A percentile compares a stretch with the other conserved stretches of the same genome.
These are phyloP conservation scores for Ictalurus furcatus DNA, from an alignment of 2,113 vertebrate genomes.

Conservation along the genomic window DNA sequence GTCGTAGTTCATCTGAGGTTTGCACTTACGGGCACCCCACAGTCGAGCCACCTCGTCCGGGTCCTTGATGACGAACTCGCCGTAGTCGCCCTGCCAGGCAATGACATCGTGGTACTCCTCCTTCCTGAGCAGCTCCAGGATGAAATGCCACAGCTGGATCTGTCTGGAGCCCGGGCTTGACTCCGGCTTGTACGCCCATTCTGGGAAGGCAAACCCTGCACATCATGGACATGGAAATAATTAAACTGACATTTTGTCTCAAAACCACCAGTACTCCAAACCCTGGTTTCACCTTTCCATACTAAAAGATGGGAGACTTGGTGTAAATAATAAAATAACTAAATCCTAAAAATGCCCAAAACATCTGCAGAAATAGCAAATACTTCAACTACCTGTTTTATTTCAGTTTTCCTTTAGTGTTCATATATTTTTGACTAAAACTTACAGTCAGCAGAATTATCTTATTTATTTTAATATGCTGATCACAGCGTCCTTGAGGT, in stretches of 20 bases:
- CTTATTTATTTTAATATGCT: not conserved
- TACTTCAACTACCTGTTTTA: not conserved
- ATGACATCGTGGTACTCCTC: slow-evolving; percentile 90
- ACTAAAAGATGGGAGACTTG: not conserved
- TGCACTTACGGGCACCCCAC: slow-evolving; percentile 89
- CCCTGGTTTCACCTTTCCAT: not conserved
- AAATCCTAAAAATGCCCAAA: not conserved
- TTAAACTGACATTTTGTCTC: not conserved
- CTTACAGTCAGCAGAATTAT: not conserved
- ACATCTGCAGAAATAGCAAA: not conserved
- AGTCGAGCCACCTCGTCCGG: slow-evolving; percentile 85
- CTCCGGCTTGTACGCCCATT: slow-evolving; percentile 91
- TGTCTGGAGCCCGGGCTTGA: slow-evolving; percentile 88
- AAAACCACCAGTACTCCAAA: not conserved
- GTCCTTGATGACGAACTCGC: slow-evolving; percentile 92
- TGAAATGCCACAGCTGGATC: slow-evolving; percentile 94
- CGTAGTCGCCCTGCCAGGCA: slow-evolving; percentile 92
- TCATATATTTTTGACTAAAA: not conserved
- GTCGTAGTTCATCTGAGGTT: slow-evolving; percentile 94
- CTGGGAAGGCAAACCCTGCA: slow-evolving; percentile 87
- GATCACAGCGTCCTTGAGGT: slow-evolving; percentile 29
- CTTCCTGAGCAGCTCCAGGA: slow-evolving; percentile 86
- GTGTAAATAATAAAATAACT: not conserved
- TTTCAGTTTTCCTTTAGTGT: not conserved
- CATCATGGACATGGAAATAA: not conserved